These are phyloP conservation scores for Drusus annulatus DNA, from an alignment of 1,140 invertebrate species.

Conservation along the genomic window DNA sequence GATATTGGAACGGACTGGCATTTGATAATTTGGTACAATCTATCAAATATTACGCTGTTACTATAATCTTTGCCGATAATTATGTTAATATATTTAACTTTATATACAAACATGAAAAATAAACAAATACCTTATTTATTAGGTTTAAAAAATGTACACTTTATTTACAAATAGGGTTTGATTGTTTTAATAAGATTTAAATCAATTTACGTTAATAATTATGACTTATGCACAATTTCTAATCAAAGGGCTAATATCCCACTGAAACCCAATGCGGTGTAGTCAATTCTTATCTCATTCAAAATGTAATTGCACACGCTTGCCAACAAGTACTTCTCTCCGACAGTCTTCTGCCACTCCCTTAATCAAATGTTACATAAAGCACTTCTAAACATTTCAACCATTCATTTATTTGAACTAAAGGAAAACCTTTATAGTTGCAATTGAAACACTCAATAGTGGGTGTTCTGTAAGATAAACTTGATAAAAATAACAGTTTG, in stretches of 20 bases:
- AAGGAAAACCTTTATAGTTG: too few relatives aligned
- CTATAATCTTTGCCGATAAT: too few relatives aligned
- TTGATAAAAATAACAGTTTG: too few relatives aligned
- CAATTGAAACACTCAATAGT: too few relatives aligned
- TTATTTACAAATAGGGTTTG: constrained; percentile 58
- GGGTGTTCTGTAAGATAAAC: too few relatives aligned
- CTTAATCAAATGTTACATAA: constrained; percentile 21
- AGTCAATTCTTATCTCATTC: constrained; percentile 27
- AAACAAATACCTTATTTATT: constrained; percentile 49
- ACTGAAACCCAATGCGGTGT: constrained; percentile 39
- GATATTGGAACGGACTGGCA: constrained; percentile 51
- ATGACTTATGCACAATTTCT: constrained; percentile 50
- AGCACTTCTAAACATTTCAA: constrained; percentile 22
- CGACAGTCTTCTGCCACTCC: neutral
- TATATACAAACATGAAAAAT: constrained; percentile 53
- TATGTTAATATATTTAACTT: constrained; percentile 32
- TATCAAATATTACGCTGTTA: constrained; percentile 24
- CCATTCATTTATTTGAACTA: neutral
- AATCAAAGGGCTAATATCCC: constrained; percentile 35
- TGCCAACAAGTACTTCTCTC: constrained; percentile 47
- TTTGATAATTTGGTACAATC: neutral
- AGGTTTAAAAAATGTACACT: constrained; percentile 41
- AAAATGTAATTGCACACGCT: constrained; percentile 50
- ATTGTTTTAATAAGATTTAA: constrained; percentile 52
- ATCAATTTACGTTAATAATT: constrained; percentile 43